Conservation (phyloP, 2,797 vertebrate genomes). For the Enteromius paludinosus region DNA sequence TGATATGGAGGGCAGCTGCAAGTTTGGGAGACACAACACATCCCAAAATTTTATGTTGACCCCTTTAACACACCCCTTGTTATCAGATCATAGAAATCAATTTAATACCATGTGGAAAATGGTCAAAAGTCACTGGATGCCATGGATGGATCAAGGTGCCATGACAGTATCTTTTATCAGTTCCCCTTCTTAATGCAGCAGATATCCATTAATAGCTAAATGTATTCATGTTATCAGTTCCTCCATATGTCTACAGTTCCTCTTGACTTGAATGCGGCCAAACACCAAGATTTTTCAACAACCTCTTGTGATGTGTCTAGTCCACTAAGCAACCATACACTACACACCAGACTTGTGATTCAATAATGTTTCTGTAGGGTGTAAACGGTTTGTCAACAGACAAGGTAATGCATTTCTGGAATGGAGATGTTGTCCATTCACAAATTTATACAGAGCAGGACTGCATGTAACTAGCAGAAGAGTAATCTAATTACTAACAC, state of each 20-base stretch:
- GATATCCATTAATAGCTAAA: not conserved
- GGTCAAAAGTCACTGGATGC: no score
- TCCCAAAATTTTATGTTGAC: not conserved
- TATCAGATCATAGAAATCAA: not conserved
- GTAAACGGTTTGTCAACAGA: not conserved
- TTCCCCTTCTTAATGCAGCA: not conserved
- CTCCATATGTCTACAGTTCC: not conserved
- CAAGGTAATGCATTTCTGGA: not conserved
- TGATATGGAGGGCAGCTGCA: not conserved
- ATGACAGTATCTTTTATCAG: not conserved
- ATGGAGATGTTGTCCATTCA: not conserved
- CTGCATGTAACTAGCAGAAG: not conserved
- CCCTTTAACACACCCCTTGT: not conserved
- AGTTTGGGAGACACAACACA: not conserved
- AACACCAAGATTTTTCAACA: not conserved
- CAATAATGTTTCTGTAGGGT: not conserved
- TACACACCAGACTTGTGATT: not conserved
- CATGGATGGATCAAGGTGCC: not conserved
- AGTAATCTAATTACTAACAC: not conserved
- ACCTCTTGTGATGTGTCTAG: not conserved
- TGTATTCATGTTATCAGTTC: not conserved
- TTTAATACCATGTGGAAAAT: not conserved
- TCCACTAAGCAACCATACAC: conserved; percentile 13
- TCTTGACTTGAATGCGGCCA: not conserved
- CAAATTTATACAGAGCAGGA: not conserved